Conservation (phyloP, 2,888 invertebrate genomes). For the Cataglyphis albicans region DNA sequence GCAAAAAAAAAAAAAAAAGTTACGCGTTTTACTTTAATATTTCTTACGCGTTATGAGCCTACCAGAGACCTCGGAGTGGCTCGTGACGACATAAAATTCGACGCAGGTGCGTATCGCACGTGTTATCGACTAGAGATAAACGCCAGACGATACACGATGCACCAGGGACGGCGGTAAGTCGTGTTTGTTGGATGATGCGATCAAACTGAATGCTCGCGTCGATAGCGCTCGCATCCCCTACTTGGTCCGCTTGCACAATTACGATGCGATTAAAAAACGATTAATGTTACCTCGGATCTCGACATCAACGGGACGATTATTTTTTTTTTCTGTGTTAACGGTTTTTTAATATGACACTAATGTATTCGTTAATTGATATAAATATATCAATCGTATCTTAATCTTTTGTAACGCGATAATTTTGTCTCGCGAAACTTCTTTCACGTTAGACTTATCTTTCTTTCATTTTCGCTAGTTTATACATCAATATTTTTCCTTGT, state of each 20-base stretch:
- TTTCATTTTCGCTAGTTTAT: background rate
- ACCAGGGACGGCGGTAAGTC: constrained; percentile 59
- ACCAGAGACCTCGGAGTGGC: constrained; percentile 67
- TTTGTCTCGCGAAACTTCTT: background rate
- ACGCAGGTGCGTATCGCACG: constrained; percentile 67
- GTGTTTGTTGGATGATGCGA: constrained; percentile 46
- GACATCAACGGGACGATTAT: background rate
- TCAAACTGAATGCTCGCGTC: constrained; percentile 68
- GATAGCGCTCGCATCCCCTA: constrained; percentile 57
- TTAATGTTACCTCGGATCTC: constrained; percentile 67
- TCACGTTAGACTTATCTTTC: background rate
- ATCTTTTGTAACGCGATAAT: background rate
- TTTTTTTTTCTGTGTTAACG: background rate
- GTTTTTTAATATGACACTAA: background rate
- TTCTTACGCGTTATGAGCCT: background rate
- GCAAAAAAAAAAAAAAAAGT: background rate
- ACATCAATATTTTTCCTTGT: background rate
- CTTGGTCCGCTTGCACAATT: constrained; percentile 12
- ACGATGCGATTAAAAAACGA: constrained; percentile 65
- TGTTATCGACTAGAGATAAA: constrained; percentile 76
- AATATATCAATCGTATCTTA: background rate
- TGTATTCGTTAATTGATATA: background rate
- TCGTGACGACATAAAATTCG: constrained; percentile 47
- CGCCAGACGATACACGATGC: constrained; percentile 62
- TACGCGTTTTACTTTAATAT: background rate